These are phyloP conservation scores for Xenentodon cancila DNA, from an alignment of 2,797 vertebrate species.

Conservation along the genomic window DNA sequence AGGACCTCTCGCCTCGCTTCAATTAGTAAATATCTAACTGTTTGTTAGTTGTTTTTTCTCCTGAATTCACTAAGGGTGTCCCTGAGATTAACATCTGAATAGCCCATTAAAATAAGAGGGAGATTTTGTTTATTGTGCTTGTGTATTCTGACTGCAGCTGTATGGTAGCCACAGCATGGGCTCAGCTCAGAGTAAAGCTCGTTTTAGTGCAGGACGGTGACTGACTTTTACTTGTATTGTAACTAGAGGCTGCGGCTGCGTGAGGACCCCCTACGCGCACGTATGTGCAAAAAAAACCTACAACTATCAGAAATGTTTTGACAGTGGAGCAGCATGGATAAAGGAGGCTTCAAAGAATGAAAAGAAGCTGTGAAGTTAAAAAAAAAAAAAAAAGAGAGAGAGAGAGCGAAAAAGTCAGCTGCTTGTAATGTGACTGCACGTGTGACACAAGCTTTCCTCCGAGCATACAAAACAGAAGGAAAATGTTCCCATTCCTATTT, in stretches of 20 bases:
- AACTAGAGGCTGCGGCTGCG: too few species aligned
- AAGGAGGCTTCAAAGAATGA: not conserved
- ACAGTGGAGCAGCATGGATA: not conserved
- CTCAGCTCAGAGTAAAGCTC: conserved; percentile 62
- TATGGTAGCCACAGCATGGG: conserved; percentile 48
- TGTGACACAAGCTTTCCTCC: conserved; percentile 8
- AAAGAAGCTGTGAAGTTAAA: too few species aligned
- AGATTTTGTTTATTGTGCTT: conserved; percentile 80
- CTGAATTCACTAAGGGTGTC: conserved; percentile 71
- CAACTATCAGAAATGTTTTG: conserved; percentile 1
- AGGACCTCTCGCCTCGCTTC: conserved; percentile 15
- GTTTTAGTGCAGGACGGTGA: conserved; percentile 59
- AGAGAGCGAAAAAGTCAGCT: conserved; percentile 30
- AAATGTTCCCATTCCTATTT: not conserved
- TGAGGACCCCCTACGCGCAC: too few species aligned
- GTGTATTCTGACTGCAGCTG: conserved; percentile 78
- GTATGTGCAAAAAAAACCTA: too few species aligned
- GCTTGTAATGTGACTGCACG: conserved; percentile 28
- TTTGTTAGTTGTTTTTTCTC: conserved; percentile 59
- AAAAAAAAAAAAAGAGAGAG: conserved; percentile 1
- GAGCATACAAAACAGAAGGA: conserved; percentile 2
- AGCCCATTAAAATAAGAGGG: conserved; percentile 76
- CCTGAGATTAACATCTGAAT: conserved; percentile 85
- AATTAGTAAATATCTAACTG: conserved; percentile 64
- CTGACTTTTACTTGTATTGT: conserved; percentile 41